Evolutionary conservation across 2,888 invertebrate species (phyloP), one percentile per base, ranked within the genome.

Genomic region (Euphydryas editha): DNA sequence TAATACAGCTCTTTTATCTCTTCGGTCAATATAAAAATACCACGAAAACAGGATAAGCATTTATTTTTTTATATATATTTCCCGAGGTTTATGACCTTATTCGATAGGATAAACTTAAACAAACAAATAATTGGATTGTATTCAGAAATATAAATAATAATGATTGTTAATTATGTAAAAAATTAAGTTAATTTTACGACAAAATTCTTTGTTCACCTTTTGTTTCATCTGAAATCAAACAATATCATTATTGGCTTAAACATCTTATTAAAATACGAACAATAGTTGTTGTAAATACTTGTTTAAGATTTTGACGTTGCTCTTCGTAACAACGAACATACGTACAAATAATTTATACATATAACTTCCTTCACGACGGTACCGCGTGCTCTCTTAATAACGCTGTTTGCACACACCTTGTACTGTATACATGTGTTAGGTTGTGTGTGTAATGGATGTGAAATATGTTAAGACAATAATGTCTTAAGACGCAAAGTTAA

Each of bases 311-410:
- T 51, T 47, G 13, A 20, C 21, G n/a, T 15, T 15, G 24, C 44
- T n/a, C 18, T 57, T 37, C 36, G 20, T 42, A 58, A 58, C 36
- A 57, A 39, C 37, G 10, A 36, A 20, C 47, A 13, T 47, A 59
- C 36, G 49, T 20, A 30, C 18, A 36, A 30, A 36, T 36, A 8
- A 20, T 15, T 21, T 24, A 54, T 44, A 62, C 18, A 44, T 55
- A 30, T 30, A 30, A 55, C 15, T 44, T 24, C 24, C 37, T 21
- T 55, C 61, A 67, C 55, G 64, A 61, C 57, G 15, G 44, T 51
- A 18, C 55, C 57, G 61, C 68, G 62, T 68, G 68, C 46, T 62
- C 51, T 44, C 54, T 46, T 54, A 24, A 46, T 36, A 36, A 36
- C 30, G 46, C n/a, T 59, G 47, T 30, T 57, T 47, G 36, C 17